Conservation (phyloP, 1,140 invertebrate species). For the Carposina sasakii region DNA sequence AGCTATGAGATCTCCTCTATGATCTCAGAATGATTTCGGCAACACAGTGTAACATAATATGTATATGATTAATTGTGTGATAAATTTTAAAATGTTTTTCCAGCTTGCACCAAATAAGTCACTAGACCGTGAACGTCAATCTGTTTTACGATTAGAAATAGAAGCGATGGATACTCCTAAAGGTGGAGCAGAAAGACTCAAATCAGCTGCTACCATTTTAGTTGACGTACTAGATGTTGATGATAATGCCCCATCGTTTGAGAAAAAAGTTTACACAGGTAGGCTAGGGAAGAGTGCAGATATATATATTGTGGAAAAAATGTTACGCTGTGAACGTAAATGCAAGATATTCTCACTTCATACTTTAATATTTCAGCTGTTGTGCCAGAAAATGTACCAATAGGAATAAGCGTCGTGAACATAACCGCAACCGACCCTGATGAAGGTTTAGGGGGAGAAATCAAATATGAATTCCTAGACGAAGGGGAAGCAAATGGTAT, state of each 20-base stretch:
- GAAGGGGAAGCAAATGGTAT: constrained; percentile 81
- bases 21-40: no score
- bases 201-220: constrained; percentile 75
- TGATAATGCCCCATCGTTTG: constrained; percentile 81
- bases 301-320: not conserved
- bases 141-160: constrained; percentile 78
- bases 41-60: no score
- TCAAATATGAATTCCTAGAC: constrained; percentile 80
- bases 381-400: constrained; percentile 82
- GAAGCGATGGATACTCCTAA: constrained; percentile 83
- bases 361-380: constrained; percentile 60
- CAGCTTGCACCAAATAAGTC: constrained; percentile 78
- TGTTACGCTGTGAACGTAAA: not conserved
- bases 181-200: constrained; percentile 76
- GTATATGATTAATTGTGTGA: constrained; percentile 1
- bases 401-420: constrained; percentile 79
- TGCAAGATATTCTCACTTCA: not conserved
- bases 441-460: constrained; percentile 78
- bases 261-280: constrained; percentile 62
- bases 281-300: constrained; percentile 1
- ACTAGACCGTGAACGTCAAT: constrained; percentile 83
- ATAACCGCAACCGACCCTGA: constrained; percentile 87
- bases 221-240: constrained; percentile 87
- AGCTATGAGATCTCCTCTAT: no score
- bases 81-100: constrained; percentile 20